Conservation (phyloP, 2,888 invertebrate genomes). For the Mycalesis mineus region DNA sequence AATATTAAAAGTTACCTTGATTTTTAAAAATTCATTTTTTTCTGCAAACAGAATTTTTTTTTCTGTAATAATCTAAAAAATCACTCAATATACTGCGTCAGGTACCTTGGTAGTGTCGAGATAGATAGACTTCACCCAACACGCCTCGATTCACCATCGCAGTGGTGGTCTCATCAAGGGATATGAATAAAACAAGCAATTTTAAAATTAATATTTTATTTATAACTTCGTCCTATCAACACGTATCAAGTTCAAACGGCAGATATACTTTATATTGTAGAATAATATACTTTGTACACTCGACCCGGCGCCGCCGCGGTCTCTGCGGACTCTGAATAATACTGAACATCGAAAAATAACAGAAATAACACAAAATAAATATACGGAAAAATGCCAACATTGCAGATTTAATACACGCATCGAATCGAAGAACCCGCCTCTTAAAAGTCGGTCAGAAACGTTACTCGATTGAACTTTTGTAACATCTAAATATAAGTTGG, state of each 20-base stretch:
- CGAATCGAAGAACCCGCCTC: neutral
- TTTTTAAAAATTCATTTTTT: too few relatives aligned
- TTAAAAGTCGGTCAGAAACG: slow-evolving; percentile 12
- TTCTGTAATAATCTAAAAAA: too few relatives aligned
- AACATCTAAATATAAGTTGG: slow-evolving; percentile 53
- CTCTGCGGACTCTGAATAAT: slow-evolving; percentile 19
- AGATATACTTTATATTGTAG: slow-evolving; percentile 37
- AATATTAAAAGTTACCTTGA: too few relatives aligned
- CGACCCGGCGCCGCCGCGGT: slow-evolving; percentile 22
- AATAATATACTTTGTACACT: slow-evolving; percentile 39
- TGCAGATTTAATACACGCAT: neutral
- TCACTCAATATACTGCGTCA: too few relatives aligned
- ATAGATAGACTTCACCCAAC: too few relatives aligned
- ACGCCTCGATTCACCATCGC: neutral
- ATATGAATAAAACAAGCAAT: slow-evolving; percentile 40
- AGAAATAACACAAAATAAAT: slow-evolving; percentile 18
- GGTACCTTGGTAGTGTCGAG: too few relatives aligned
- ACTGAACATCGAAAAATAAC: slow-evolving; percentile 25
- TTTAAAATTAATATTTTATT: slow-evolving; percentile 56
- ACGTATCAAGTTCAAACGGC: slow-evolving; percentile 62
- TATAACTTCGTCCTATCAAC: slow-evolving; percentile 62
- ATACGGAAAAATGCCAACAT: slow-evolving; percentile 38
- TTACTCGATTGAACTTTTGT: slow-evolving; percentile 19
- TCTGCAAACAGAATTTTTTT: too few relatives aligned
- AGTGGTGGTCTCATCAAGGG: neutral